Base-by-base conservation (phyloP, 2,113 vertebrate species). In the Centropus bengalensis region DNA sequence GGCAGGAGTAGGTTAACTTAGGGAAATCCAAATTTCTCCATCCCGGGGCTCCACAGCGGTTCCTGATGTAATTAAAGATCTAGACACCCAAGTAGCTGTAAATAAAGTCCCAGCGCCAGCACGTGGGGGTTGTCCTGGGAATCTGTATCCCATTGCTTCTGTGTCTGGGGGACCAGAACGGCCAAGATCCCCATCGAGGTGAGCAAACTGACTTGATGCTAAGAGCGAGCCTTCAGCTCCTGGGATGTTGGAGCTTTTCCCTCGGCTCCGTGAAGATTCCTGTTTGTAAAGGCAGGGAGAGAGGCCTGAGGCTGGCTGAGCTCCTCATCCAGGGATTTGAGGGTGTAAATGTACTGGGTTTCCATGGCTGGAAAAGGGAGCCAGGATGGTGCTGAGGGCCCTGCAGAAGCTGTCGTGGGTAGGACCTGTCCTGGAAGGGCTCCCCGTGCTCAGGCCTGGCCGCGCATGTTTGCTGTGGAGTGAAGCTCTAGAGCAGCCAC, bases 41-140 rank as follows among this genome's bases (percentile, higher is more conserved):
- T 96, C 98, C 55, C 67, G 96, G 84, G 98, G 97, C 91, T 97
- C 98, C 94, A 97, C 97, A 95, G 97, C 96, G 4, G 98, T 98
- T 40, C 94, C 96, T 90, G 98, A 98, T 97, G 97, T 98, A 91
- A 97, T 98, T 98, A 98, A 98, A 97, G 98, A 98, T 91, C 89
- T 98, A 98, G 98, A 98, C 89, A 96, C 97, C 96, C 98, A 98
- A 96, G 97, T 98, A 98, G 97, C 98, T 97, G 98, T 98, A 98
- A 98, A 98, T 98, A 98, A 95, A 83, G 36, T 44, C 51, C 33
- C 22, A 30, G n/a, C 27, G 26, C 32, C 14, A 26, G 79, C 91
- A 74, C 82, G 82, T 6, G 69, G 58, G 33, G n/a, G 59, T 74
- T 86, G 27, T 12, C 54, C 54, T 27, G 71, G 75, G 62, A 68